Evolutionary conservation across 2,797 vertebrate genomes (phyloP).

Genomic region (Oreochromis grahami): DNA sequence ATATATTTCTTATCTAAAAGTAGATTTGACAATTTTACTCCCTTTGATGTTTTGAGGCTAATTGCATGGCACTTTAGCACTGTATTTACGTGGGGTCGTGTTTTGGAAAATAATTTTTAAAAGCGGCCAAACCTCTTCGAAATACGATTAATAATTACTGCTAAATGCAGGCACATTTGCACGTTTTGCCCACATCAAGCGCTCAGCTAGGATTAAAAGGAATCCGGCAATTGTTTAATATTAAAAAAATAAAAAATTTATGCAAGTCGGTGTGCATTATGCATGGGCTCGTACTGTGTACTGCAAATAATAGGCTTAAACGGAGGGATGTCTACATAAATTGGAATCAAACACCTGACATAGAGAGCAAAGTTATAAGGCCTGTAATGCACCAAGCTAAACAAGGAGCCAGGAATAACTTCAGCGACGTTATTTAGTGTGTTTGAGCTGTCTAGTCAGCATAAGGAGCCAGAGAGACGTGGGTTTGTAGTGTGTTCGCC

Average conservation of each 20-base stretch:
- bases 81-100: background rate
- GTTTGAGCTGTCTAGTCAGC: slow-evolving; percentile 64
- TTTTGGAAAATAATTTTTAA: slow-evolving; percentile 1
- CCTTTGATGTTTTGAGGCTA: background rate
- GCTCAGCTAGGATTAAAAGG: slow-evolving; percentile 38
- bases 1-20: background rate
- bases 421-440: slow-evolving; percentile 58
- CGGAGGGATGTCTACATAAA: slow-evolving; percentile 42
- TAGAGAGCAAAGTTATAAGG: slow-evolving; percentile 53
- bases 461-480: slow-evolving; percentile 44
- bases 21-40: background rate
- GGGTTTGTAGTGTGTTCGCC: slow-evolving; percentile 41
- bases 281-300: background rate
- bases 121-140: slow-evolving; percentile 4
- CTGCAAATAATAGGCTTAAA: slow-evolving; percentile 28
- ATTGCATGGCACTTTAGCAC: background rate
- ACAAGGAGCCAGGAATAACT: slow-evolving; percentile 64
- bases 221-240: slow-evolving; percentile 32
- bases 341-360: slow-evolving; percentile 37
- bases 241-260: slow-evolving; percentile 45
- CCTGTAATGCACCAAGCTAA: slow-evolving; percentile 62
- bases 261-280: background rate
- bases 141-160: slow-evolving; percentile 54
- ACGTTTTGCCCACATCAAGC: slow-evolving; percentile 25
- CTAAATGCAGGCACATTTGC: slow-evolving; percentile 14